These are phyloP conservation scores for Habroteleia sp. DNA, from an alignment of 2,888 invertebrate genomes.

Conservation along the genomic window DNA sequence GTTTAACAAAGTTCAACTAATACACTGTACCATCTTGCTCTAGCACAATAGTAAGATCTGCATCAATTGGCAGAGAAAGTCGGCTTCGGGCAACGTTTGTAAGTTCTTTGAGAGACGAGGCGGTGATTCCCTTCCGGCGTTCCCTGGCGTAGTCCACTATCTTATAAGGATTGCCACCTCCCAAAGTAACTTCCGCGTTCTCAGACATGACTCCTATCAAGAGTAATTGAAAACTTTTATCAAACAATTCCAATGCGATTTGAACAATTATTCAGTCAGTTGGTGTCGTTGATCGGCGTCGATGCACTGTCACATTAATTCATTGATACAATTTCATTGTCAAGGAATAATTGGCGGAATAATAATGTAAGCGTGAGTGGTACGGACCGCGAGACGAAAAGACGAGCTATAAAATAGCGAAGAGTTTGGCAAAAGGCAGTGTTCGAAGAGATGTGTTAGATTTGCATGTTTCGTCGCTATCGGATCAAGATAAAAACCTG, in stretches of 20 bases:
- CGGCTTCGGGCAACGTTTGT: constrained; percentile 89
- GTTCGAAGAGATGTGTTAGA: constrained; percentile 59
- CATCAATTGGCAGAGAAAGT: constrained; percentile 85
- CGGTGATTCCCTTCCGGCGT: constrained; percentile 91
- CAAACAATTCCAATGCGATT: not conserved
- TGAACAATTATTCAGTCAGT: not conserved
- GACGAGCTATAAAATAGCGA: constrained; percentile 16
- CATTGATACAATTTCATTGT: constrained; percentile 13
- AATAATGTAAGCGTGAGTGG: constrained; percentile 7
- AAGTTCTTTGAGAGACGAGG: constrained; percentile 89
- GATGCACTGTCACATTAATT: constrained; percentile 12
- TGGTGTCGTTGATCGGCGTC: constrained; percentile 6
- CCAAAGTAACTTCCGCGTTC: constrained; percentile 68
- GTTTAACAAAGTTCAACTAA: no score
- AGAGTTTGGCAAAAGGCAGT: constrained; percentile 71
- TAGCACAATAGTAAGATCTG: constrained; percentile 88
- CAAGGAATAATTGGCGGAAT: not conserved
- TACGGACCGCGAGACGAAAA: not conserved
- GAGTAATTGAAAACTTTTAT: not conserved
- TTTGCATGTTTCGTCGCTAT: not conserved
- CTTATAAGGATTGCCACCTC: constrained; percentile 86
- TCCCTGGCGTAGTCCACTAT: constrained; percentile 90
- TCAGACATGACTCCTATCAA: constrained; percentile 48
- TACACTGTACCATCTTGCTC: constrained; percentile 92
- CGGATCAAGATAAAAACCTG: not conserved